These are phyloP conservation scores for Zoanthus sociatus DNA, from an alignment of 92 coral and sea anemone genomes.

Conservation along the genomic window DNA sequence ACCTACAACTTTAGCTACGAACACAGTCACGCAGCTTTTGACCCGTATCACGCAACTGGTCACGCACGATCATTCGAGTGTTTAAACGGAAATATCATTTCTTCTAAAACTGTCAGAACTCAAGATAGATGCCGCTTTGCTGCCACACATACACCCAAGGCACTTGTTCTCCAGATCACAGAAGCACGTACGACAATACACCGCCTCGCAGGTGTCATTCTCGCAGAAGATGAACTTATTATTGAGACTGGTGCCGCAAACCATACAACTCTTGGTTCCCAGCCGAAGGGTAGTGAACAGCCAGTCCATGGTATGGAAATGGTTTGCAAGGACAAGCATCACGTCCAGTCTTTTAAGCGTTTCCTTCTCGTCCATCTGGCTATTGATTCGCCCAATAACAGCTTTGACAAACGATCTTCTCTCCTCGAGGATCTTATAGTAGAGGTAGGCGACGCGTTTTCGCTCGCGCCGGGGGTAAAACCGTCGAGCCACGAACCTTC, in stretches of 20 bases:
- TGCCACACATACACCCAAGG: slow-evolving; percentile 87
- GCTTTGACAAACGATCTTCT: slow-evolving; percentile 83
- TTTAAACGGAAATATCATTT: slow-evolving; percentile 34
- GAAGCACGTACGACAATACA: slow-evolving; percentile 97
- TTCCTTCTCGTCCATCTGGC: slow-evolving; percentile 83
- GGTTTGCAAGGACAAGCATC: slow-evolving; percentile 80
- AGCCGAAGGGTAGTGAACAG: slow-evolving; percentile 79
- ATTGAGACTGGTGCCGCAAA: slow-evolving; percentile 85
- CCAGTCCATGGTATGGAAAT: slow-evolving; percentile 76
- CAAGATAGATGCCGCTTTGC: slow-evolving; percentile 77
- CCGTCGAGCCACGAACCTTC: slow-evolving; percentile 83
- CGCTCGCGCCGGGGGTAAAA: slow-evolving; percentile 92
- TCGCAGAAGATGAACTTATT: slow-evolving; percentile 82
- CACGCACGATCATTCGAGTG: neutral
- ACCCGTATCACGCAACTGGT: neutral
- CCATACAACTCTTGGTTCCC: slow-evolving; percentile 81
- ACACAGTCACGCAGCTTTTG: neutral
- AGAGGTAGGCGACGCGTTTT: slow-evolving; percentile 91
- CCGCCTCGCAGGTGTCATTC: slow-evolving; percentile 84
- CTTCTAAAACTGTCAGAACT: slow-evolving; percentile 44
- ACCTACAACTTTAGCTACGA: neutral
- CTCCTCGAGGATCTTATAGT: slow-evolving; percentile 94
- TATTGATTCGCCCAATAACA: slow-evolving; percentile 87
- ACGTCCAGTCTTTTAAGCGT: slow-evolving; percentile 82
- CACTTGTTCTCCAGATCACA: slow-evolving; percentile 99